A percentile compares a stretch with the other conserved stretches of the same genome.
These are phyloP conservation scores for Cochlearius cochlearius DNA, from an alignment of 2,113 vertebrate species.

Conservation along the genomic window DNA sequence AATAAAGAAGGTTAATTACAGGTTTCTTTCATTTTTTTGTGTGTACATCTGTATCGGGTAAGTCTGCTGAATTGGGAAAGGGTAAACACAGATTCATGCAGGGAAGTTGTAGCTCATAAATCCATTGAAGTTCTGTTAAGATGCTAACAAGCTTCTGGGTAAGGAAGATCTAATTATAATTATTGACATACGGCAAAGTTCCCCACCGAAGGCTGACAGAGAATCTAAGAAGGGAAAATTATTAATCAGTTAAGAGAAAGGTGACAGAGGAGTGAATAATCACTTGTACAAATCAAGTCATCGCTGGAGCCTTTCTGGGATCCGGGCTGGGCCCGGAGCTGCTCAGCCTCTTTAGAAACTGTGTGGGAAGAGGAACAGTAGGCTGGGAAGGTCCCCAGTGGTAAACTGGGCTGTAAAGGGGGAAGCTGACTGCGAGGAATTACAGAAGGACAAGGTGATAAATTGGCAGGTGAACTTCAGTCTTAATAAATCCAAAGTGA, in stretches of 20 bases:
- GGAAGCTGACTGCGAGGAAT: neutral
- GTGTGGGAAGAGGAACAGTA: neutral
- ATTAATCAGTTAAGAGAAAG: neutral
- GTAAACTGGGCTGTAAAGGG: neutral
- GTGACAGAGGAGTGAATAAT: neutral
- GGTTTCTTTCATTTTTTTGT: neutral
- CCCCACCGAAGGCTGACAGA: neutral
- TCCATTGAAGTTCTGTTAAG: neutral
- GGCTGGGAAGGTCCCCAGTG: rapidly evolving
- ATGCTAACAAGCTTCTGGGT: neutral
- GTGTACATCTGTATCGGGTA: rapidly evolving
- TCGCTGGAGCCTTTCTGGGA: neutral
- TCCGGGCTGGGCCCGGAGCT: neutral
- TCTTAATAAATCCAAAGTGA: neutral
- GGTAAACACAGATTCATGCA: neutral
- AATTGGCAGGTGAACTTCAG: neutral
- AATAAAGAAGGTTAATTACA: neutral
- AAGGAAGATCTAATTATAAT: neutral
- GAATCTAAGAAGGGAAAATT: neutral
- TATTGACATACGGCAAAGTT: neutral
- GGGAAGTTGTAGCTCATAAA: neutral
- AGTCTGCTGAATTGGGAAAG: neutral
- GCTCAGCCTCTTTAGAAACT: neutral
- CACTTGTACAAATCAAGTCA: neutral
- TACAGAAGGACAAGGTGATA: neutral